A percentile compares a stretch with the other conserved stretches of the same genome.
These are phyloP conservation scores for Anthopleura sola DNA, from an alignment of 64 coral and sea anemone species.

Conservation along the genomic window DNA sequence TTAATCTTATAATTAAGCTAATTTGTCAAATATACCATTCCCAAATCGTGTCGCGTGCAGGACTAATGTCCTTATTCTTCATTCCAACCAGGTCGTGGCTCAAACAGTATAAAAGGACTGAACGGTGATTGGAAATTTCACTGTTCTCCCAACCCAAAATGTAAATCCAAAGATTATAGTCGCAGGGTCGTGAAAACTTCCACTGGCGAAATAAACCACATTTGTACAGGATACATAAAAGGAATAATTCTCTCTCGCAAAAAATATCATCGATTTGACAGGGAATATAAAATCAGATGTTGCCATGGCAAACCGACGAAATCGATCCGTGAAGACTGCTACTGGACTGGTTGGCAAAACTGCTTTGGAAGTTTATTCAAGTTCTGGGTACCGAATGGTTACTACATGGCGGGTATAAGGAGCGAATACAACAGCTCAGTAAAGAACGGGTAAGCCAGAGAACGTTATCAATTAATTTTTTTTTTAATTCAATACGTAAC, in stretches of 20 bases:
- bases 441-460: too few relatives aligned
- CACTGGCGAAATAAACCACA: background rate
- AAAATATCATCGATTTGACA: background rate
- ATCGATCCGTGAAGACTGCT: background rate
- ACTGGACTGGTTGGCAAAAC: background rate
- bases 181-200: too few relatives aligned
- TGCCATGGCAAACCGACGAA: background rate
- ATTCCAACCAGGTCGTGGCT: too few relatives aligned
- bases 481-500: too few relatives aligned
- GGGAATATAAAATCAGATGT: background rate
- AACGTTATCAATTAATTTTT: too few relatives aligned
- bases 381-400: background rate
- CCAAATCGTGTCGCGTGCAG: too few relatives aligned
- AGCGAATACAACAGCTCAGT: background rate
- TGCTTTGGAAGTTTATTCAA: background rate
- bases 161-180: background rate
- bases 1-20: too few relatives aligned
- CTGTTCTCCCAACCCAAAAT: background rate
- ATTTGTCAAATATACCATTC: too few relatives aligned
- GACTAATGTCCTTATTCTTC: too few relatives aligned
- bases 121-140: background rate
- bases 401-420: background rate
- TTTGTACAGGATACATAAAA: background rate
- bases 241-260: background rate
- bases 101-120: too few relatives aligned